Percentiles rank a stretch among this genome's conserved stretches.
Evolutionary conservation across 2,888 invertebrate species (phyloP).

Genomic region (Synergus gifuensis): DNA sequence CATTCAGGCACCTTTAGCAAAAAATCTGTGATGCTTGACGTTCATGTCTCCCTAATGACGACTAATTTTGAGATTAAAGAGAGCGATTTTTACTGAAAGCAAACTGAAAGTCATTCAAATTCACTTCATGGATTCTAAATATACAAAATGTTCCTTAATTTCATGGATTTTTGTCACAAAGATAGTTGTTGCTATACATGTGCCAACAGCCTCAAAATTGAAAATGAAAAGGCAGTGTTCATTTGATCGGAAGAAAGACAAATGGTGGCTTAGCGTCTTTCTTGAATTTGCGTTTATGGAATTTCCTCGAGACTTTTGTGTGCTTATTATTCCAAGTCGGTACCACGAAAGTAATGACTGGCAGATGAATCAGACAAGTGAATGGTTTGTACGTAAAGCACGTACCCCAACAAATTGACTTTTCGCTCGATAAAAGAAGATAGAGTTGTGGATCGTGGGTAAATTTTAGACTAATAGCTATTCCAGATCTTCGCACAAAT

Average conservation of each 20-base stretch:
- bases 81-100: background rate
- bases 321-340: slow-evolving; percentile 20
- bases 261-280: background rate
- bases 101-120: background rate
- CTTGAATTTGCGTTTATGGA: background rate
- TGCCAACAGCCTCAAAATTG: background rate
- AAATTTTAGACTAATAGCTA: slow-evolving; percentile 22
- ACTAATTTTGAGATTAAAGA: background rate
- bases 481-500: slow-evolving; percentile 1
- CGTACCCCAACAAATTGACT: slow-evolving; percentile 26
- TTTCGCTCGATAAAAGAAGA: slow-evolving; percentile 24
- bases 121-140: background rate
- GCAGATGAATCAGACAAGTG: slow-evolving; percentile 14
- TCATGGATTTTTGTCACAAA: no score
- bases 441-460: slow-evolving; percentile 26
- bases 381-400: slow-evolving; percentile 9
- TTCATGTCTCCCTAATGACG: background rate
- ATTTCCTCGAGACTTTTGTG: slow-evolving; percentile 6
- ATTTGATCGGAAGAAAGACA: background rate
- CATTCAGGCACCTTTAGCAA: background rate
- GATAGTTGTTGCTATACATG: no score
- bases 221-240: background rate
- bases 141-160: no score
- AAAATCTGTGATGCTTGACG: background rate
- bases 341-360: slow-evolving; percentile 31